Percentiles rank a stretch among this genome's conserved stretches.
These are phyloP conservation scores for Megalurothrips usitatus DNA, from an alignment of 2,888 invertebrate species.

Conservation along the genomic window DNA sequence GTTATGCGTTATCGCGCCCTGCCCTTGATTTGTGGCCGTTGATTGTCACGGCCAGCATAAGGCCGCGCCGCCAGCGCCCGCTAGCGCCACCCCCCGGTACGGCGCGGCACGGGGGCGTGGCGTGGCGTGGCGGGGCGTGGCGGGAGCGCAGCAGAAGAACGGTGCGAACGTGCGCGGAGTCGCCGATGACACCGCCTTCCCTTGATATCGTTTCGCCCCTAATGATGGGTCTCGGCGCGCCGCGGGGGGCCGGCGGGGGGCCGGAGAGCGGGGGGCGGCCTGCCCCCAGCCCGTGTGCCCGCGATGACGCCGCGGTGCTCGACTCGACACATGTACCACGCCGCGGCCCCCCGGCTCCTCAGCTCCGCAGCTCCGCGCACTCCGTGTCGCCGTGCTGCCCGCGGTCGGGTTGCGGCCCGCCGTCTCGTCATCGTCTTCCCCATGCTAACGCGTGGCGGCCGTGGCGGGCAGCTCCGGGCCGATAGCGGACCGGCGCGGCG, in stretches of 20 bases:
- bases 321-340: too few species aligned
- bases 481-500: too few species aligned
- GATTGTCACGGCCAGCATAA: constrained; percentile 8
- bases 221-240: neutral
- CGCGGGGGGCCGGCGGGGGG: neutral
- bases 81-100: too few species aligned
- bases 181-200: neutral
- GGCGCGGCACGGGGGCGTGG: neutral
- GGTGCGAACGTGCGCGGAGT: neutral
- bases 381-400: too few species aligned
- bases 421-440: neutral
- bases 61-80: too few species aligned
- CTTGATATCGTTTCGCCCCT: neutral
- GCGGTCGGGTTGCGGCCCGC: neutral
- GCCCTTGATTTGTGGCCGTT: constrained; percentile 17
- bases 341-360: too few species aligned
- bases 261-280: neutral
- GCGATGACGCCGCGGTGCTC: too few species aligned
- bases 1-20: neutral
- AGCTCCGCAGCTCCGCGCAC: neutral
- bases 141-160: neutral
- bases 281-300: too few species aligned
- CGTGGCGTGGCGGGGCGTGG: neutral
- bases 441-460: neutral
- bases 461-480: neutral